Evolutionary conservation across 2,797 vertebrate genomes (phyloP).

Genomic region (Borostomias antarcticus): DNA sequence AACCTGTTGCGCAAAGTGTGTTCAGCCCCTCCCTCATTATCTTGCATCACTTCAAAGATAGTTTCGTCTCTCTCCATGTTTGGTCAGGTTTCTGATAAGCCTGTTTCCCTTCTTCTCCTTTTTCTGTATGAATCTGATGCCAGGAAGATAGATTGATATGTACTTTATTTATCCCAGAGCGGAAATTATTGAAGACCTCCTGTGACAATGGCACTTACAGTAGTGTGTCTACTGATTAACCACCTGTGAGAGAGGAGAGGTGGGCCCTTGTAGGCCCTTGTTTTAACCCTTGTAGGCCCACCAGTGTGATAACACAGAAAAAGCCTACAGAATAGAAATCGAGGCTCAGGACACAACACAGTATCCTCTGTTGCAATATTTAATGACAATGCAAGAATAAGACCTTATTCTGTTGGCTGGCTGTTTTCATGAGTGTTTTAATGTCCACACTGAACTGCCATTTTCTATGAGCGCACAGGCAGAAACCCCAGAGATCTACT

Average conservation of each 20-base stretch:
- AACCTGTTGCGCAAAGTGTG: conserved; percentile 38
- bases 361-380: conserved; percentile 11
- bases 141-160: too few species aligned
- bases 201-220: conserved; percentile 51
- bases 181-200: too few species aligned
- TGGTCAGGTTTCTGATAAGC: conserved; percentile 79
- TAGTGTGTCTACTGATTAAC: conserved; percentile 73
- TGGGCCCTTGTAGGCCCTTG: too few species aligned
- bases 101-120: conserved; percentile 74
- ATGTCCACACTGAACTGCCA: background rate
- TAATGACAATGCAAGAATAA: conserved; percentile 22
- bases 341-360: background rate
- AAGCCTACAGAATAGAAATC: background rate
- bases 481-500: conserved; percentile 27
- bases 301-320: background rate
- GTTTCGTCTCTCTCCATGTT: conserved; percentile 78
- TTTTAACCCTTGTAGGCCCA: too few species aligned
- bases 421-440: conserved; percentile 8
- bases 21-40: conserved; percentile 46
- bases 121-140: conserved; percentile 47
- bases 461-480: conserved; percentile 26
- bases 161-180: too few species aligned
- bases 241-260: conserved; percentile 28
- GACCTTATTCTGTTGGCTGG: background rate
- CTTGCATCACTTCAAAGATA: conserved; percentile 66